Conservation (phyloP, 2,797 vertebrate species). For the Acanthornis magna region DNA sequence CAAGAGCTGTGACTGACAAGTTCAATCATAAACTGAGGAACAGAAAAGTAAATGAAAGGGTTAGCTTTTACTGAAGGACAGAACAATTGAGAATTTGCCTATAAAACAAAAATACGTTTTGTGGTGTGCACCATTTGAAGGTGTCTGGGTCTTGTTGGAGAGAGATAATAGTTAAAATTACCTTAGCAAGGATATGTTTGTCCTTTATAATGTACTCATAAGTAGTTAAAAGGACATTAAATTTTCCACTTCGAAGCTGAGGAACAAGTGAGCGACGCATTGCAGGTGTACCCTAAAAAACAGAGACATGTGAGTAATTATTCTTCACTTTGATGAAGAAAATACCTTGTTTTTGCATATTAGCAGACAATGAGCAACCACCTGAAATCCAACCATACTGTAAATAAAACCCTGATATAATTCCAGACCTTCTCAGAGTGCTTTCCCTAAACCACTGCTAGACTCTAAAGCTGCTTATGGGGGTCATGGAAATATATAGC, state of each 20-base stretch:
- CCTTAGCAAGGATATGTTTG: conserved; percentile 98
- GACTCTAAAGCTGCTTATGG: neutral
- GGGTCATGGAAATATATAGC: neutral
- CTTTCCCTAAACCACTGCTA: neutral
- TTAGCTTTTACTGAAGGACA: neutral
- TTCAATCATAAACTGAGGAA: neutral
- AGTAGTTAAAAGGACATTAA: conserved; percentile 95
- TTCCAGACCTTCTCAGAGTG: neutral
- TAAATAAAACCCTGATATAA: neutral
- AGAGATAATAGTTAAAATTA: conserved; percentile 56
- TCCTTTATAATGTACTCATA: conserved; percentile 99
- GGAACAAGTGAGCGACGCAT: conserved; percentile 91
- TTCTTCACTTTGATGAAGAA: neutral
- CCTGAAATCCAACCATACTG: neutral
- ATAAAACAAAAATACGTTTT: neutral
- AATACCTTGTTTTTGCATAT: neutral
- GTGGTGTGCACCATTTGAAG: neutral
- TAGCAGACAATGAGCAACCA: neutral
- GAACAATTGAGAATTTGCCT: neutral
- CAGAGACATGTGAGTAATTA: neutral
- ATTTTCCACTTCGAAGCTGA: conserved; percentile 94
- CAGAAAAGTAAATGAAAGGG: neutral
- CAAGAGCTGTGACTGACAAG: neutral
- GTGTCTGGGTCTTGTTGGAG: neutral
- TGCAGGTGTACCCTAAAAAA: conserved; percentile 87